Percentiles rank a stretch among this genome's conserved stretches.
phyloP scores from a whole-genome alignment of 2,113 vertebrate species.

The Microcebus ravelobensis region DNA sequence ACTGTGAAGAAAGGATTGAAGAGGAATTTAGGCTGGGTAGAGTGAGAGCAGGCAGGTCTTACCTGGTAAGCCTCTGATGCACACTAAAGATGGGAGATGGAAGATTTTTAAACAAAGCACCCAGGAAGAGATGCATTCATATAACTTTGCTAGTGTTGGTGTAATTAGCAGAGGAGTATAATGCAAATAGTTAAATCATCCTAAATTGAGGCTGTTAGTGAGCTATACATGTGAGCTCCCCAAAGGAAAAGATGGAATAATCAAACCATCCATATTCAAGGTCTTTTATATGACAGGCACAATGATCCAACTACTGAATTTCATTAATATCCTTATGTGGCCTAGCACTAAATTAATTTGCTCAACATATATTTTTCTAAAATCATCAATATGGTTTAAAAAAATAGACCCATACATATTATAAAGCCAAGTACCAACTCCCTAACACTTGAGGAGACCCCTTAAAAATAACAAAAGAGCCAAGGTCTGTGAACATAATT shows the following conservation, averaged over 20 bases:
- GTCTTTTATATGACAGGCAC: neutral
- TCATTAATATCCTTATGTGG: neutral
- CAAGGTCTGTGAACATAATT: neutral
- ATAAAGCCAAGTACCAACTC: neutral
- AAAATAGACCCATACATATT: neutral
- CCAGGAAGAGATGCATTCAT: conserved; percentile 30
- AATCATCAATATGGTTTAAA: neutral
- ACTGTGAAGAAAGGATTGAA: neutral
- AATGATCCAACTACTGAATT: conserved; percentile 8
- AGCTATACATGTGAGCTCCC: neutral
- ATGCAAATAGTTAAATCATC: conserved; percentile 39
- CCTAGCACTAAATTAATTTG: conserved; percentile 40
- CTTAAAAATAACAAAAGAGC: neutral
- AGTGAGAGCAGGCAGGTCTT: neutral
- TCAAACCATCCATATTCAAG: neutral
- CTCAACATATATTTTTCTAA: neutral
- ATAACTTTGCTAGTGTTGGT: neutral
- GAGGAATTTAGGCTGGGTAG: neutral
- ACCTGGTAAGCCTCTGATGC: neutral
- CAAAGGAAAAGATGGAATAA: neutral
- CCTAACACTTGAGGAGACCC: neutral
- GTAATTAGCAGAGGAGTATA: conserved; percentile 48
- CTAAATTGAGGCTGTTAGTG: conserved; percentile 4
- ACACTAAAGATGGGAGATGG: neutral
- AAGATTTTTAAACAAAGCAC: conserved; percentile 31